Base-by-base conservation (phyloP, 2,888 invertebrate genomes). In the Leucophora obtusa region DNA sequence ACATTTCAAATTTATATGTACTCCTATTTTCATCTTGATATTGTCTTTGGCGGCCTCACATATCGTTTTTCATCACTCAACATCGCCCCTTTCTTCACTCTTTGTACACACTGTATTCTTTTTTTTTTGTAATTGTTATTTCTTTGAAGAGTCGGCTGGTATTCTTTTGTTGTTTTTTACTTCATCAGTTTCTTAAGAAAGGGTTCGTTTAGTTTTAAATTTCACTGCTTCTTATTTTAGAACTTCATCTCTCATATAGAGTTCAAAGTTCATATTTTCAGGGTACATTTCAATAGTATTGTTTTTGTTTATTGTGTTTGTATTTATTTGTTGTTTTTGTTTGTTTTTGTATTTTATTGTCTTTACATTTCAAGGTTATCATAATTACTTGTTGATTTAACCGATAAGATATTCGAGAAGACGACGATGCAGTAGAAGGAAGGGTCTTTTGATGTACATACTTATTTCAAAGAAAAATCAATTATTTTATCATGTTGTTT, bases 291-390 rank as follows among this genome's bases (percentile, higher is more conserved):
- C n/a, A n/a, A n/a, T n/a, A n/a, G n/a, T n/a, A n/a, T 38, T 59
- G 18, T 17, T 21, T 60, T n/a, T 17, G 17, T 59, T 33, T 35
- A 28, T 38, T 59, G 17, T 60, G 5, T 43, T 43, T 15, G 8
- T n/a, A 24, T 47, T 50, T 28, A 21, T 24, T 28, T 50, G 35
- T 43, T 18, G n/a, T 43, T 9, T n/a, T 24, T 18, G 14, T 43
- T 33, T 28, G 15, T 24, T 56, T 9, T 43, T 59, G 15, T 63
- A 10, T 28, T 58, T 60, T 28, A 43, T 63, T 53, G 24, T 68
- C 21, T 79, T 74, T 60, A 43, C 56, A 60, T 66, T 74, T 74
- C 79, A 79, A 79, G 79, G 74, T 79, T 79, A 66, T 70, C 53
- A 66, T 33, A 70, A 66, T 77, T 71, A 43, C 53, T 21, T 51